phyloP scores from a whole-genome alignment of 2,888 invertebrate genomes.

The Ernsta delagoae region DNA sequence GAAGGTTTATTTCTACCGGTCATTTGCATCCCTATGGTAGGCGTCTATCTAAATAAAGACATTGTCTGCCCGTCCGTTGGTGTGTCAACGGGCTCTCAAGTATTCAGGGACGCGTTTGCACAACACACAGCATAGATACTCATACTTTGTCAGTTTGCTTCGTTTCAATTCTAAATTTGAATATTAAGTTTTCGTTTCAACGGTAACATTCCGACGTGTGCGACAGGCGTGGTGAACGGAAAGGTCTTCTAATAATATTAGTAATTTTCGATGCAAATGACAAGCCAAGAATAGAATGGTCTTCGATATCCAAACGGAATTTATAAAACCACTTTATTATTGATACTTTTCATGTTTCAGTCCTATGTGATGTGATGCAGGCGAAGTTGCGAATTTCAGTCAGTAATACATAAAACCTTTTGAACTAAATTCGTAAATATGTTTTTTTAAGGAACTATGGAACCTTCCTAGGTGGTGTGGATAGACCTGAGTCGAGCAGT shows the following conservation, averaged over 20 bases:
- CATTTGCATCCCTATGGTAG: constrained; percentile 28
- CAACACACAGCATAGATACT: not conserved
- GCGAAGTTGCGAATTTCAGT: no score
- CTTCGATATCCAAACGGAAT: no score
- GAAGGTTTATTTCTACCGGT: constrained; percentile 26
- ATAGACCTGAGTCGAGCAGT: no score
- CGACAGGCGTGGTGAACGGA: not conserved
- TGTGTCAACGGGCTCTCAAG: constrained; percentile 21
- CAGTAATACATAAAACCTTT: no score
- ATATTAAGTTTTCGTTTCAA: constrained; percentile 19
- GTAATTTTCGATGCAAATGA: not conserved
- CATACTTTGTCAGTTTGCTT: constrained; percentile 14
- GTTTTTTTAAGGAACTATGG: no score
- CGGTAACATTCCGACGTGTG: constrained; percentile 23
- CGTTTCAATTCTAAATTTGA: constrained; percentile 33
- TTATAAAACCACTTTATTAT: no score
- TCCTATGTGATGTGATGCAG: no score
- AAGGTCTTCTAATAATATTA: not conserved
- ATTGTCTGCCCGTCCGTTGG: constrained; percentile 27
- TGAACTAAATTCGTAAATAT: no score
- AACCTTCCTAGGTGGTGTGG: no score
- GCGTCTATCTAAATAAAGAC: constrained; percentile 24
- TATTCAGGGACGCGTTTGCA: constrained; percentile 16
- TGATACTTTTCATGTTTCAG: no score
- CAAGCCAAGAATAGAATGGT: not conserved